Evolutionary conservation across 2,797 vertebrate genomes (phyloP).

Genomic region (Enoplosus armatus): DNA sequence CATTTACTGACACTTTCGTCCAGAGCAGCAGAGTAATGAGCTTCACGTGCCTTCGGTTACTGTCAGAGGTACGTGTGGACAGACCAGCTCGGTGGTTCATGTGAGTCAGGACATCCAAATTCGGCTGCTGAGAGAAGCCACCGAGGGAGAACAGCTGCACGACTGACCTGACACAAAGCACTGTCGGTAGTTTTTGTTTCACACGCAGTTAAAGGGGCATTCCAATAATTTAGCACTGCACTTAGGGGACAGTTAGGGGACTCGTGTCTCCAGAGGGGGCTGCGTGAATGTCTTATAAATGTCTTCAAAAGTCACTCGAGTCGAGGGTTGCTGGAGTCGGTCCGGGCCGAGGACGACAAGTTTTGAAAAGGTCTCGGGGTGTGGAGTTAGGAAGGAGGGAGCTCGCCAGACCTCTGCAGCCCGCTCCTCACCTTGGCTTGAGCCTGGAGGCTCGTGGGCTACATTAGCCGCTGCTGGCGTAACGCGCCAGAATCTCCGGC

Average conservation of each 20-base stretch:
- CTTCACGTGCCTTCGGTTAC: neutral
- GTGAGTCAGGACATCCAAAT: too few species aligned
- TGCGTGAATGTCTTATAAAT: neutral
- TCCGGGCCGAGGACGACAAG: too few species aligned
- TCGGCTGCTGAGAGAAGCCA: neutral
- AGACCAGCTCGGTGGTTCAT: too few species aligned
- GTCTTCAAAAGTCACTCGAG: neutral
- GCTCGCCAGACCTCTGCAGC: too few species aligned
- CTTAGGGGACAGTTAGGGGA: too few species aligned
- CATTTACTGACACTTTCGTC: neutral
- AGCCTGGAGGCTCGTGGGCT: neutral
- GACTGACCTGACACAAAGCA: neutral
- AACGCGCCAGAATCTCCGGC: neutral
- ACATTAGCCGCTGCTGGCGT: neutral
- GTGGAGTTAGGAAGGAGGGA: too few species aligned
- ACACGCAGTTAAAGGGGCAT: neutral
- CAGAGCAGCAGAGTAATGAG: neutral
- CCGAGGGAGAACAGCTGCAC: neutral
- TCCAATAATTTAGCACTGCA: neutral
- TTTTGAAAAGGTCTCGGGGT: too few species aligned
- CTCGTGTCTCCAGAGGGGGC: neutral
- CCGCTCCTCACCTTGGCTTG: too few species aligned
- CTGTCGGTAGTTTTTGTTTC: neutral
- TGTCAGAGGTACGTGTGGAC: too few species aligned
- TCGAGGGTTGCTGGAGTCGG: too few species aligned